phyloP scores from a whole-genome alignment of 2,113 vertebrate genomes.

The Prionailurus viverrinus region DNA sequence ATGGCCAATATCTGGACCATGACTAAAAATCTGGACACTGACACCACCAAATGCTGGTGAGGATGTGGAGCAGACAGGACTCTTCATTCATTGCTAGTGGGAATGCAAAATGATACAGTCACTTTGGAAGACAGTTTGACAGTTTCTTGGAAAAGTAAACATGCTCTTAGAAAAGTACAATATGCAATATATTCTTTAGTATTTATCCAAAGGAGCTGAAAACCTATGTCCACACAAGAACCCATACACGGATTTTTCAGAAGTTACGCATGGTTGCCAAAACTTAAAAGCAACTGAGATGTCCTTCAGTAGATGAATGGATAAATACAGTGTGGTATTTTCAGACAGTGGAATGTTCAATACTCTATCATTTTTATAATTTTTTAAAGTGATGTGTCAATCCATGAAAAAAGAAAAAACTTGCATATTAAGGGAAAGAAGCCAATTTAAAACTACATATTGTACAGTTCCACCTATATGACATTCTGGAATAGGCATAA shows the following conservation, averaged over 20 bases:
- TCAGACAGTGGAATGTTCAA: neutral
- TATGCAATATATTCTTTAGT: neutral
- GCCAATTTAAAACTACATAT: neutral
- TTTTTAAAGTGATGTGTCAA: neutral
- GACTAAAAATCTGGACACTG: neutral
- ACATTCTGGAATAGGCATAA: neutral
- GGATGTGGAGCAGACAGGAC: neutral
- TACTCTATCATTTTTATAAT: neutral
- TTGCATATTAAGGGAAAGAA: neutral
- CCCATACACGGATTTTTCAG: neutral
- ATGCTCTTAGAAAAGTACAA: neutral
- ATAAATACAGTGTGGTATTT: neutral
- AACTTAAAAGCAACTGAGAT: neutral
- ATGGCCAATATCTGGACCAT: neutral
- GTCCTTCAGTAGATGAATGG: neutral
- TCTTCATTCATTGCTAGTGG: neutral
- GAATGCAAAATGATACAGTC: neutral
- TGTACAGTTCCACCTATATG: neutral
- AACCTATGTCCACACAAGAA: neutral
- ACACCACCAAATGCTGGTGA: neutral
- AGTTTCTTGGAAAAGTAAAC: neutral
- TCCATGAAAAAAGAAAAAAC: neutral
- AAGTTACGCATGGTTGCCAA: neutral
- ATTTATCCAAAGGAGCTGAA: neutral
- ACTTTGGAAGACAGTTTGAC: neutral